Percentiles rank a stretch among this genome's conserved stretches.
Evolutionary conservation across 2,113 vertebrate genomes (phyloP).

Genomic region (Ptychochromis oligacanthus): DNA sequence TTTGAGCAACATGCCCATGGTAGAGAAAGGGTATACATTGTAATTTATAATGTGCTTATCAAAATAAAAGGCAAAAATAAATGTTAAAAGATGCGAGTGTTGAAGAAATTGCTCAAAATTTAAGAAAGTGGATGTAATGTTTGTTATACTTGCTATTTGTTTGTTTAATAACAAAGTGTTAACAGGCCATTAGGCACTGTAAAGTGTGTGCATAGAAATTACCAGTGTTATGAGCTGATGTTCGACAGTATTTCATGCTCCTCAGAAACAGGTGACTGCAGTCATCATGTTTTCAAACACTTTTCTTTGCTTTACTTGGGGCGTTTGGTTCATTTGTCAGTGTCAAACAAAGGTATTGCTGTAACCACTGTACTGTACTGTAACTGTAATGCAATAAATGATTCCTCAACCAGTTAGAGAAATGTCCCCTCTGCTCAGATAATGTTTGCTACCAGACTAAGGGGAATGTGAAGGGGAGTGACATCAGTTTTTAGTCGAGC

Average conservation of each 20-base stretch:
- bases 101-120: neutral
- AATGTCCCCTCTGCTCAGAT: no score
- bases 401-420: no score
- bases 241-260: neutral
- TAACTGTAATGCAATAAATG: neutral
- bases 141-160: neutral
- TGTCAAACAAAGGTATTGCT: neutral
- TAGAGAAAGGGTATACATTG: neutral
- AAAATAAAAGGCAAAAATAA: neutral
- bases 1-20: neutral
- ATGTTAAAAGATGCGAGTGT: neutral
- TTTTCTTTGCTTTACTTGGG: neutral
- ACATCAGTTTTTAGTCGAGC: neutral
- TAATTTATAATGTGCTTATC: neutral
- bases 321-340: neutral
- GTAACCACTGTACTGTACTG: neutral
- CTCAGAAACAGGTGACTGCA: neutral
- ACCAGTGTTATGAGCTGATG: neutral
- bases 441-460: neutral
- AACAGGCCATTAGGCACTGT: neutral
- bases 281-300: neutral
- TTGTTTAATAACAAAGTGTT: conserved; percentile 1
- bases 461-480: neutral
- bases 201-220: neutral
- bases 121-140: neutral